Evolutionary conservation across 2,113 vertebrate genomes (phyloP).

Genomic region (Microcebus lehilahytsara): DNA sequence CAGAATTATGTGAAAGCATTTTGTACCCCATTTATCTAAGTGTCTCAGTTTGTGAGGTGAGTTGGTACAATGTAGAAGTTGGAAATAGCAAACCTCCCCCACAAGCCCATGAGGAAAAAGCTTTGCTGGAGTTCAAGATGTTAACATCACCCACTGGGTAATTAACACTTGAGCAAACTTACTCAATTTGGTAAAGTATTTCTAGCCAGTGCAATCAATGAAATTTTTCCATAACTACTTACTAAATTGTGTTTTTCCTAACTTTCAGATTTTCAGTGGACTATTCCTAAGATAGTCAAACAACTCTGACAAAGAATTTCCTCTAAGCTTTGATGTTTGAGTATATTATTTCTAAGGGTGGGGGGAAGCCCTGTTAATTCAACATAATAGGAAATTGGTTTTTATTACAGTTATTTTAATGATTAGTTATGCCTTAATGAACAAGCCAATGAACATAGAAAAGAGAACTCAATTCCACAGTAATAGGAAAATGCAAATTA

Average conservation of each 20-base stretch:
- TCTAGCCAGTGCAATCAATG: slow-evolving; percentile 13
- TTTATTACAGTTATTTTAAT: slow-evolving; percentile 35
- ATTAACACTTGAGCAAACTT: background rate
- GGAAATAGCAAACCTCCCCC: background rate
- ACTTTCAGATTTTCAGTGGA: background rate
- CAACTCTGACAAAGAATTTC: background rate
- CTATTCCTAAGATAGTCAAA: background rate
- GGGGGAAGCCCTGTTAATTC: background rate
- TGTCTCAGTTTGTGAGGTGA: background rate
- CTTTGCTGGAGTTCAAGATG: background rate
- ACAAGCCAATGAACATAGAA: background rate
- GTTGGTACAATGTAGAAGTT: background rate
- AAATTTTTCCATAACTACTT: background rate
- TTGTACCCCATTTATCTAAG: background rate
- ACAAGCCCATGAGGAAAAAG: background rate
- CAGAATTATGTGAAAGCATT: background rate
- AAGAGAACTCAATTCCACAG: slow-evolving; percentile 17
- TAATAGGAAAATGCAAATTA: slow-evolving; percentile 17
- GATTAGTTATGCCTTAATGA: slow-evolving; percentile 31
- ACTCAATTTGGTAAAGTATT: background rate
- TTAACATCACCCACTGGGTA: background rate
- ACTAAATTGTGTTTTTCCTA: background rate
- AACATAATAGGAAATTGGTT: slow-evolving; percentile 9
- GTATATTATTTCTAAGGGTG: background rate
- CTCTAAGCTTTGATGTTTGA: background rate